Conservation (phyloP, 2,888 invertebrate genomes). For the Gymnoscelis rufifasciata region DNA sequence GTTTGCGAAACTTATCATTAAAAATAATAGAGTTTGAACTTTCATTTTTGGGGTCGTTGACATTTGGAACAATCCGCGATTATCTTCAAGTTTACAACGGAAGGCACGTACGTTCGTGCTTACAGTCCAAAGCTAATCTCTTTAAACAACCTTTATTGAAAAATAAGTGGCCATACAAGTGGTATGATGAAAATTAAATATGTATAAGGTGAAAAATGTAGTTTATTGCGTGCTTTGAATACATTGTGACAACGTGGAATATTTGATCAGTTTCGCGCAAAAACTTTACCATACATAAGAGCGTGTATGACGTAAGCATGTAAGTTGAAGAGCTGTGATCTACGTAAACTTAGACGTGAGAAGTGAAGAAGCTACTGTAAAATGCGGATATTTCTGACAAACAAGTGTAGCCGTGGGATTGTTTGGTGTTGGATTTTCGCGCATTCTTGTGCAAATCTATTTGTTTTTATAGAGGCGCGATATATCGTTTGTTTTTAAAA, state of each 20-base stretch:
- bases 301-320: no score
- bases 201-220: conserved; percentile 10
- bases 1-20: not conserved
- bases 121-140: conserved; percentile 19
- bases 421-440: conserved; percentile 46
- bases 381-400: conserved; percentile 26
- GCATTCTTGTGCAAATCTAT: conserved; percentile 45
- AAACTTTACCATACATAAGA: not conserved
- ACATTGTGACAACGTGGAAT: not conserved
- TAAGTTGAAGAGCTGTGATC: not conserved
- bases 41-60: conserved; percentile 13
- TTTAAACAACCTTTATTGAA: conserved; percentile 10
- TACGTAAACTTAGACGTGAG: not conserved
- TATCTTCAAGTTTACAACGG: conserved; percentile 48
- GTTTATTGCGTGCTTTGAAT: conserved; percentile 5
- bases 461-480: conserved; percentile 30
- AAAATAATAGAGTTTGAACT: conserved; percentile 3
- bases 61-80: conserved; percentile 53
- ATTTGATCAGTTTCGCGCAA: not conserved
- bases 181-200: conserved; percentile 8
- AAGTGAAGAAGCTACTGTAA: conserved; percentile 3
- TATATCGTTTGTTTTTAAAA: not conserved
- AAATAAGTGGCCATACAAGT: conserved; percentile 3
- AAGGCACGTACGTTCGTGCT: conserved; percentile 63
- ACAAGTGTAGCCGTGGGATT: conserved; percentile 44